Evolutionary conservation across 1,140 invertebrate genomes (phyloP), one percentile per base, ranked within the genome.

Genomic region (Papilio dardanus): DNA sequence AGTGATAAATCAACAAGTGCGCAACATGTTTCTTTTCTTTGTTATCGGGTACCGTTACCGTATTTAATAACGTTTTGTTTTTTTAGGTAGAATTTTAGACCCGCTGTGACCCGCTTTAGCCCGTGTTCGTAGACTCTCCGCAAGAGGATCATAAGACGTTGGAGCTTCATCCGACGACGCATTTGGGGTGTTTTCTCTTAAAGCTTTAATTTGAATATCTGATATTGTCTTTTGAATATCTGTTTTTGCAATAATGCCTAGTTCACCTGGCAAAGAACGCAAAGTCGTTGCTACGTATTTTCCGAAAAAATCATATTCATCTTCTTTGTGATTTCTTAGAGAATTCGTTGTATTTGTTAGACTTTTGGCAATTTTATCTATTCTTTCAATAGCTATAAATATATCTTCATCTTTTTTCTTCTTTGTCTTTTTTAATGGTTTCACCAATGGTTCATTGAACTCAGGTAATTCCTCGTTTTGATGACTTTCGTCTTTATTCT

Each of bases 131-230:
- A 16, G 16, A 46, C 42, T 46, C 42, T 46, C 42, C 16, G 3
- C 4, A 46, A n/a, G 16, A 46, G 42, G 42, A 46, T 46, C 16
- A 46, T 46, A 46, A 19, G 42, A 46, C 16, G 14, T 46, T 5
- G 42, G n/a, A 46, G 42, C 42, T 5, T 5, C 16, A 16, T n/a
- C 16, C 16, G n/a, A 74, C 21, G 65, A 35, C 31, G 50, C 24
- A 65, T 33, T 33, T 65, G 65, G 19, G 35, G n/a, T 37, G 28
- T 74, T 30, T 65, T 74, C 58, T 74, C 73, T 74, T n/a, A 74
- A 74, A 28, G 73, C 73, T 66, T 40, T 74, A 65, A 74, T 65
- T 37, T 74, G 73, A 35, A 30, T 74, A 24, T 74, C 73, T 28
- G 73, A 74, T 66, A 74, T 66, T 37, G 73, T 14, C 16, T 66